Conservation (phyloP, 2,888 invertebrate species). For the Chymomyza procnemis region DNA sequence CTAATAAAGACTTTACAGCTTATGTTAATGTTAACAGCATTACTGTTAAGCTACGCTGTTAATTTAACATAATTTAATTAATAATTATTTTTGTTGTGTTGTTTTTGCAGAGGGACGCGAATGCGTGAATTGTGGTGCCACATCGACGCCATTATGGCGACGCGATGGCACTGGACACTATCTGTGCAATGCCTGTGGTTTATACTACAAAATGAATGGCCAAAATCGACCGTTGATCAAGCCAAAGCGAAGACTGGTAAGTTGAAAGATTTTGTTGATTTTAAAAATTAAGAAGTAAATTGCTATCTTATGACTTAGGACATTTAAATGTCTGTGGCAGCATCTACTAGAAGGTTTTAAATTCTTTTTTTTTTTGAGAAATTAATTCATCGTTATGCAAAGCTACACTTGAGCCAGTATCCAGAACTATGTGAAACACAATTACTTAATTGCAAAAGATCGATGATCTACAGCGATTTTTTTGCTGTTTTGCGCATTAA, state of each 20-base stretch:
- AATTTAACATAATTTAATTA: constrained; percentile 5
- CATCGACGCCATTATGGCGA: constrained; percentile 96
- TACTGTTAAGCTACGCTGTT: neutral
- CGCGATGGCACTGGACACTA: constrained; percentile 98
- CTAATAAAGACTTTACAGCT: neutral
- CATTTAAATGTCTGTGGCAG: no score
- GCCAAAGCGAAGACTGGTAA: constrained; percentile 99
- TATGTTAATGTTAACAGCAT: neutral
- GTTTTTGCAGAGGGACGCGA: constrained; percentile 91
- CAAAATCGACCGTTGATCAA: constrained; percentile 99
- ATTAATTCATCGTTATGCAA: no score
- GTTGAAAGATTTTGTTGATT: constrained; percentile 79
- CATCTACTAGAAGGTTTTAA: no score
- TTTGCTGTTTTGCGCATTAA: no score
- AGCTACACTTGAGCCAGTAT: no score
- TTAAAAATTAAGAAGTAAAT: no score
- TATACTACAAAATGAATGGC: constrained; percentile 99
- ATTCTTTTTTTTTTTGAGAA: no score
- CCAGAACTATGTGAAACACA: no score
- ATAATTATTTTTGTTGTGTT: neutral
- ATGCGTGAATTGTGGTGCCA: constrained; percentile 99
- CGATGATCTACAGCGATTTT: no score
- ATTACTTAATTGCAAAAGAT: no score
- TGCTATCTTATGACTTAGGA: no score
- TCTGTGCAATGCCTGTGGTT: constrained; percentile 99